Percentiles rank a stretch among this genome's conserved stretches.
These are phyloP conservation scores for Cephalopholis sonnerati DNA, from an alignment of 2,113 vertebrate genomes.

Conservation along the genomic window DNA sequence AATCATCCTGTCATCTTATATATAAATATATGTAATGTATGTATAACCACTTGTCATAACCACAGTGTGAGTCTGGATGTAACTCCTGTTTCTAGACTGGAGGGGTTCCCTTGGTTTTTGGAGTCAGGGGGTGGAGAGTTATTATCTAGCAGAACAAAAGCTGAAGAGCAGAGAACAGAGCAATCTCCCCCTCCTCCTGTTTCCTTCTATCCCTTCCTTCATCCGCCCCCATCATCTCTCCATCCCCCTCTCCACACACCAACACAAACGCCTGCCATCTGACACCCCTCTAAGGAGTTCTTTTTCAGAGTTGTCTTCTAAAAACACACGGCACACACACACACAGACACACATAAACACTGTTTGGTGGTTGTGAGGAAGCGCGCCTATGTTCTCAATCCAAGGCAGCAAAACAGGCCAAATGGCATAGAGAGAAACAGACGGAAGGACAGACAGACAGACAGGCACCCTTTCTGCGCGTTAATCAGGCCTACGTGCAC, in stretches of 20 bases:
- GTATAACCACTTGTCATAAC: slow-evolving; percentile 2
- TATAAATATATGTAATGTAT: background rate
- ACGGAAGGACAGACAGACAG: slow-evolving; percentile 48
- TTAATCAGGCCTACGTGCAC: slow-evolving; percentile 49
- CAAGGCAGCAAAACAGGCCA: slow-evolving; percentile 52
- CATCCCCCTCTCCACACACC: slow-evolving; percentile 44
- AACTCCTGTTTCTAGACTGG: slow-evolving; percentile 22
- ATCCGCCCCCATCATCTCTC: slow-evolving; percentile 66
- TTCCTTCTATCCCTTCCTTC: slow-evolving; percentile 62
- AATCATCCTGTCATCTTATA: slow-evolving; percentile 11
- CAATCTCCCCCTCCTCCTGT: slow-evolving; percentile 63
- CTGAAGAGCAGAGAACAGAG: slow-evolving; percentile 61
- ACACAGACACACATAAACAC: slow-evolving; percentile 33
- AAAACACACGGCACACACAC: slow-evolving; percentile 38
- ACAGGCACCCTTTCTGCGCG: slow-evolving; percentile 22
- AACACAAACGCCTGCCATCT: slow-evolving; percentile 78
- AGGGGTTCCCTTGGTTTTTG: slow-evolving; percentile 52
- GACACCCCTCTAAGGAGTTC: slow-evolving; percentile 76
- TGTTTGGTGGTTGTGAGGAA: slow-evolving; percentile 32
- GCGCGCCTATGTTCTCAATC: slow-evolving; percentile 51
- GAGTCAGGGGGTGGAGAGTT: slow-evolving; percentile 62
- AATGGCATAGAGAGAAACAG: slow-evolving; percentile 54
- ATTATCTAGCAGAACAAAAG: slow-evolving; percentile 76
- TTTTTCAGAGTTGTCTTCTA: slow-evolving; percentile 60
- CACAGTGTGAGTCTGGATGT: background rate